Conservation (phyloP, 2,888 invertebrate genomes). For the Leptogaster cylindrica region DNA sequence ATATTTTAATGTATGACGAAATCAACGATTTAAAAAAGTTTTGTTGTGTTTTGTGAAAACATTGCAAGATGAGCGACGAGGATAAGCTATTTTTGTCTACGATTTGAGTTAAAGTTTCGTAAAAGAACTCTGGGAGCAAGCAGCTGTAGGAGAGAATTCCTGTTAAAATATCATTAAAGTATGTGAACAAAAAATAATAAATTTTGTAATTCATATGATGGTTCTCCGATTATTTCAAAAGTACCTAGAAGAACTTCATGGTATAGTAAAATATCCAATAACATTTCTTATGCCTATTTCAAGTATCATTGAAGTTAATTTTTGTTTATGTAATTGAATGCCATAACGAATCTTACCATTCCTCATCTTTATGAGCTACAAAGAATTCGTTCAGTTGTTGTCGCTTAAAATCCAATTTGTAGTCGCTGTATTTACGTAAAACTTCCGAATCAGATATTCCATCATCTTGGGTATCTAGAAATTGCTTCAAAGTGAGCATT, state of each 20-base stretch:
- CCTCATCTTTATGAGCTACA: conserved; percentile 98
- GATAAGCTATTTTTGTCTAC: conserved; percentile 16
- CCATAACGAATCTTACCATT: conserved; percentile 80
- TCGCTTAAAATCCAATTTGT: conserved; percentile 94
- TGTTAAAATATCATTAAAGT: conserved; percentile 37
- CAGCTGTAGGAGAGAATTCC: conserved; percentile 47
- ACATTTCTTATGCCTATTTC: background rate
- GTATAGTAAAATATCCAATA: background rate
- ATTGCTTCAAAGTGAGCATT: conserved; percentile 97
- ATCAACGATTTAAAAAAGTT: conserved; percentile 7
- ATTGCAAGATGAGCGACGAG: conserved; percentile 8
- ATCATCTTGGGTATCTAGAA: conserved; percentile 95
- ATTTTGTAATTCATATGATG: background rate
- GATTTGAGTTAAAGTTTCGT: conserved; percentile 21
- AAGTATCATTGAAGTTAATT: background rate
- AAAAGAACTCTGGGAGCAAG: conserved; percentile 41
- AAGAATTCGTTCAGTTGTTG: conserved; percentile 99
- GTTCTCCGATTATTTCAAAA: no score
- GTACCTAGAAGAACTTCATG: no score
- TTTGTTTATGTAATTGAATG: background rate
- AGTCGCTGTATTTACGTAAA: conserved; percentile 95
- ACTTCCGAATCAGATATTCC: conserved; percentile 97
- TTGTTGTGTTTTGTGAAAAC: conserved; percentile 2
- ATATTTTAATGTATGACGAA: conserved; percentile 23
- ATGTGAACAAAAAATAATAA: conserved; percentile 3